Evolutionary conservation across 1,140 invertebrate species (phyloP).

Genomic region (Bombus ignitus): DNA sequence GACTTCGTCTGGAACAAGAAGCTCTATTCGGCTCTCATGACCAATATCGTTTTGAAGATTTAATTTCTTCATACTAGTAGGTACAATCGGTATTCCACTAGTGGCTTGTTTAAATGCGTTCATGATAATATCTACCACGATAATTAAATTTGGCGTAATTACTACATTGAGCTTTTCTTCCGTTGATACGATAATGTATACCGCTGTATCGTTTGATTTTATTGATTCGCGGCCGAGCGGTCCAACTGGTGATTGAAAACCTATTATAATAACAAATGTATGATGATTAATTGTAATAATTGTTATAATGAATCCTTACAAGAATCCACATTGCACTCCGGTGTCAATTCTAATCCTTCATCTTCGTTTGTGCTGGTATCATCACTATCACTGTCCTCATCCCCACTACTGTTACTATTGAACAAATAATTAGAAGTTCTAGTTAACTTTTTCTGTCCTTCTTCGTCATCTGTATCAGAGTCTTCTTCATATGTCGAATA

Average conservation of each 20-base stretch:
- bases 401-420: conserved; percentile 89
- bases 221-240: conserved; percentile 82
- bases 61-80: conserved; percentile 72
- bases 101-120: conserved; percentile 81
- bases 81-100: conserved; percentile 74
- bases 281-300: conserved; percentile 1
- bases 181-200: conserved; percentile 87
- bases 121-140: conserved; percentile 84
- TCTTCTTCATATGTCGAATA: conserved; percentile 85
- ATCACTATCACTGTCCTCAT: conserved; percentile 88
- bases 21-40: conserved; percentile 74
- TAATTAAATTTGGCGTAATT: conserved; percentile 84
- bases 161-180: conserved; percentile 88
- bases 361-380: conserved; percentile 87
- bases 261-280: conserved; percentile 18
- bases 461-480: conserved; percentile 92
- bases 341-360: conserved; percentile 77
- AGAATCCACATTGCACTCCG: conserved; percentile 68
- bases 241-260: conserved; percentile 63
- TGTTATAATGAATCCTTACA: conserved; percentile 49
- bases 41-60: conserved; percentile 76
- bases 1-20: conserved; percentile 72
- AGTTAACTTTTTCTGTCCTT: conserved; percentile 88
- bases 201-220: conserved; percentile 82
- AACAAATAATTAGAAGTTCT: conserved; percentile 90